phyloP scores from a whole-genome alignment of 2,113 vertebrate species.

The Genyomyrus donnyi region DNA sequence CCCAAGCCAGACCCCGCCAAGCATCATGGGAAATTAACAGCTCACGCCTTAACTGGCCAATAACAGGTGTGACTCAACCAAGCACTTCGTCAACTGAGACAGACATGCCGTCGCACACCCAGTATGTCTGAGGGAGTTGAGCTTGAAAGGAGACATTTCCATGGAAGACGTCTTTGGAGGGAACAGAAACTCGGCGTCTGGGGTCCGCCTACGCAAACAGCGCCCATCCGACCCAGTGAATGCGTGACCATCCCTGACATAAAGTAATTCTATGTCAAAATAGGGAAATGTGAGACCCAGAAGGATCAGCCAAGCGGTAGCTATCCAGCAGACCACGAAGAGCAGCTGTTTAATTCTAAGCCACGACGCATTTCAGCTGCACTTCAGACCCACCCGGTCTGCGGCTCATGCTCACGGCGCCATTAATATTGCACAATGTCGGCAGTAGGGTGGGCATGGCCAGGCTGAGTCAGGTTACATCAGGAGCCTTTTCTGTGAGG shows the following conservation, averaged over 20 bases:
- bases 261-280: background rate
- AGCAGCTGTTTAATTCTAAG: background rate
- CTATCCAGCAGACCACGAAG: background rate
- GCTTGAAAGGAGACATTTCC: background rate
- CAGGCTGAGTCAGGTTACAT: background rate
- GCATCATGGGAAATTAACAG: background rate
- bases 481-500: background rate
- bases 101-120: background rate
- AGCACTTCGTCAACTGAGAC: background rate
- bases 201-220: background rate
- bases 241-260: background rate
- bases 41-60: background rate
- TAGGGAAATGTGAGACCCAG: background rate
- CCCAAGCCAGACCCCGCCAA: background rate
- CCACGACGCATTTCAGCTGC: background rate
- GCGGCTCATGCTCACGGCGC: background rate
- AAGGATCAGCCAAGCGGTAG: background rate
- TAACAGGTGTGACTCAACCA: background rate
- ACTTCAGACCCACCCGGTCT: background rate
- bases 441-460: background rate
- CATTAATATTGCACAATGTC: conserved; percentile 2
- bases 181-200: background rate
- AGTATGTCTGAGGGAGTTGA: background rate
- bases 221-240: background rate
- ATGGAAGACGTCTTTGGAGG: background rate